Base-by-base conservation (phyloP, 1,140 invertebrate species). In the Procambarus clarkii region DNA sequence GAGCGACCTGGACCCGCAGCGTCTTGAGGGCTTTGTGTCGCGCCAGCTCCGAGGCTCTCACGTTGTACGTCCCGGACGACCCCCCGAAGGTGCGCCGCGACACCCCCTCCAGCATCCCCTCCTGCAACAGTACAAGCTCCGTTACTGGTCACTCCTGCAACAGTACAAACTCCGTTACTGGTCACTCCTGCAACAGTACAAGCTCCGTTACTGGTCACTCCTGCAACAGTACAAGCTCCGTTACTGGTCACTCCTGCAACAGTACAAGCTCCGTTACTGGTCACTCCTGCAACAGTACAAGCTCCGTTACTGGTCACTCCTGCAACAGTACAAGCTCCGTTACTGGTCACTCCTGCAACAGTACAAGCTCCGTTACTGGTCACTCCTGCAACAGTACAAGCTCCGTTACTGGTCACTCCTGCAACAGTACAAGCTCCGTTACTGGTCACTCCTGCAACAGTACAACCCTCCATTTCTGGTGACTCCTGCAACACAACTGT, bases 51-150 rank as follows among this genome's bases (percentile, higher is more conserved):
- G 97, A 97, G 93, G 97, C 98, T 93, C 97, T 97, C 93, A 98
- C 97, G 95, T 98, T 98, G 96, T 98, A 98, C 94, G 97, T 98
- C 94, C 98, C 97, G 95, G 97, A 98, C 94, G 98, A 97, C 95
- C 97, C 96, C 95, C 96, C 96, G 94, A 97, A 95, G 93, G 96
- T 96, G 94, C 96, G 95, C 93, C 96, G 95, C 90, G 96, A 96
- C 95, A 97, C 96, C 94, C 95, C 96, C 93, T 96, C 95, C 93
- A 96, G 95, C 95, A 96, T 96, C 81, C 89, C 84, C 89, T 91
- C 89, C 89, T 91, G 89, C 76, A 81, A 58, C 44, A 69, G 13
- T 54, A 13, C 69, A 7, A 13, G 60, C 18, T 54, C 79, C 18
- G 50, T 13, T 71, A 24, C 46, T 60, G 50, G 3, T 78, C 18